These are phyloP conservation scores for Amblyteles armatorius DNA, from an alignment of 2,888 invertebrate genomes.

Conservation along the genomic window DNA sequence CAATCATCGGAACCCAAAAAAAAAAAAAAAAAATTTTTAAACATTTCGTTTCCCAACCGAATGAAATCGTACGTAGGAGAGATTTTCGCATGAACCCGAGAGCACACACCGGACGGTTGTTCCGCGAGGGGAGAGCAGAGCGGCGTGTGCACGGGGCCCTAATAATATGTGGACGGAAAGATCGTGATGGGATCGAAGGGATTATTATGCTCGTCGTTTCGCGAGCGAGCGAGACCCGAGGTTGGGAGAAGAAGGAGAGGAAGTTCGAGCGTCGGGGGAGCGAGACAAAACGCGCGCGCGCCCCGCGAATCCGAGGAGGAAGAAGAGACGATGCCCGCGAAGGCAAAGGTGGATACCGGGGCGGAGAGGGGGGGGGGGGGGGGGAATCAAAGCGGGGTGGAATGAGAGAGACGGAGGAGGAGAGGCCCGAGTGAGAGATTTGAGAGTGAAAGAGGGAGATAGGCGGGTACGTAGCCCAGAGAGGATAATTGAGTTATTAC, in stretches of 20 bases:
- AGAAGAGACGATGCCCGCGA: conserved; percentile 23
- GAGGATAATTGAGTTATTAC: conserved; percentile 85
- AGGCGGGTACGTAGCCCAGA: conserved; percentile 83
- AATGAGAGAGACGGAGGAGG: conserved; percentile 54
- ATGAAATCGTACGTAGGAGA: conserved; percentile 5
- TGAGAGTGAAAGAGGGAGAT: conserved; percentile 84
- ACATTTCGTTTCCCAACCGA: background rate
- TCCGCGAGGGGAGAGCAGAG: conserved; percentile 26
- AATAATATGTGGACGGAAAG: conserved; percentile 81
- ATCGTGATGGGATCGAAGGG: conserved; percentile 83
- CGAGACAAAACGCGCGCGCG: conserved; percentile 19
- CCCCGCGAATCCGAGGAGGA: conserved; percentile 4
- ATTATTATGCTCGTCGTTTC: conserved; percentile 76
- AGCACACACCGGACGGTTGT: conserved; percentile 2
- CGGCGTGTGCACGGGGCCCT: conserved; percentile 73
- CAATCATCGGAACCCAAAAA: background rate
- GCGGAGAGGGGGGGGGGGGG: too few species aligned
- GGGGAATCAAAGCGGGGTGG: conserved; percentile 25
- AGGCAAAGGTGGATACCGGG: conserved; percentile 25
- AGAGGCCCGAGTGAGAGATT: conserved; percentile 82
- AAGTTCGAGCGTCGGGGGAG: background rate
- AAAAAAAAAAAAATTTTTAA: conserved; percentile 14
- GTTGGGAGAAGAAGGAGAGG: too few species aligned
- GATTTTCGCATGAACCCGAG: conserved; percentile 17
- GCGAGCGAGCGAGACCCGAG: conserved; percentile 35